Conservation (phyloP, 2,888 invertebrate species). For the Hydroisotoma schaefferi region DNA sequence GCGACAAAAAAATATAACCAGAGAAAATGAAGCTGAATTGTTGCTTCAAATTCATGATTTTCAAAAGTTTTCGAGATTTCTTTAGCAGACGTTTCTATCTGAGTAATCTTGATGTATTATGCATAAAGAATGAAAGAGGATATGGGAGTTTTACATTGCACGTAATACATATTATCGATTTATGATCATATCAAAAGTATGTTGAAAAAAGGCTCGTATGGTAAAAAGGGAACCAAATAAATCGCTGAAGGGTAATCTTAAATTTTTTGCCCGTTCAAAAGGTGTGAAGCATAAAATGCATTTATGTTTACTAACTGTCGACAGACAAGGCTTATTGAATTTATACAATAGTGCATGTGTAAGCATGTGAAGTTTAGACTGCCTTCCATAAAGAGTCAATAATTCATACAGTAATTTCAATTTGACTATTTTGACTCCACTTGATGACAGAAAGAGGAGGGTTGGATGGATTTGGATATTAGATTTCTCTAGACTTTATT, state of each 20-base stretch:
- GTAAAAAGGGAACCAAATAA: background rate
- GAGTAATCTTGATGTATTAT: too few species aligned
- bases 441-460: background rate
- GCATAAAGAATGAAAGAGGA: too few species aligned
- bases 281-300: too few species aligned
- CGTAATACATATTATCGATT: background rate
- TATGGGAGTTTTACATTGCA: background rate
- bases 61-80: too few species aligned
- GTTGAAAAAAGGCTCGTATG: background rate
- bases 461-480: background rate
- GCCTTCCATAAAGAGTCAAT: background rate
- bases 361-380: background rate
- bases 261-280: too few species aligned
- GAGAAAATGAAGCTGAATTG: too few species aligned
- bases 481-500: too few species aligned
- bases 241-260: constrained; percentile 5
- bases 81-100: too few species aligned
- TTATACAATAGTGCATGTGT: background rate
- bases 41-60: too few species aligned
- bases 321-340: too few species aligned
- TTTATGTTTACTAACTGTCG: too few species aligned
- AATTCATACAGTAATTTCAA: background rate
- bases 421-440: background rate
- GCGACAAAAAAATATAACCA: too few species aligned
- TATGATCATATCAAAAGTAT: background rate